These are phyloP conservation scores for Acanthisitta chloris DNA, from an alignment of 2,113 vertebrate genomes.

Conservation along the genomic window DNA sequence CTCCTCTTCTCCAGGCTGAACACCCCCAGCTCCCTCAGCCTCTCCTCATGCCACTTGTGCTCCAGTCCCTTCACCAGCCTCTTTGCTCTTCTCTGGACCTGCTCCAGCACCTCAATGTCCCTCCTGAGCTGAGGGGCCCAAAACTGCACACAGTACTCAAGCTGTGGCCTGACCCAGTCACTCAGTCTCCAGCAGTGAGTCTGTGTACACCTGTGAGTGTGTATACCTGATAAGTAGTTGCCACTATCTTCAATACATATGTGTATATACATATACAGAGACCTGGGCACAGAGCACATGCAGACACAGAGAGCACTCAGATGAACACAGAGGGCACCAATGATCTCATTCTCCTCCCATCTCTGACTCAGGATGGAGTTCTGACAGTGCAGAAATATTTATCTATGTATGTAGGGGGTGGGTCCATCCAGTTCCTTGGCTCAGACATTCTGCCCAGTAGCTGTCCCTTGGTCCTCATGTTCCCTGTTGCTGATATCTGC, in stretches of 20 bases:
- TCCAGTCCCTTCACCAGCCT: no score
- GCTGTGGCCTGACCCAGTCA: not conserved
- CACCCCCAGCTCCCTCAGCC: no score
- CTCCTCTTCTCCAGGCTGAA: no score
- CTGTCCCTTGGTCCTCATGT: not conserved
- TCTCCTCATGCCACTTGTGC: no score
- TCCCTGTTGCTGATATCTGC: not conserved
- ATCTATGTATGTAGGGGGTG: not conserved
- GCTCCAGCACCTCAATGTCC: no score
- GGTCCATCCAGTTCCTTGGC: not conserved
- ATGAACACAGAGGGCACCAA: not conserved
- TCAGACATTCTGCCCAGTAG: not conserved
- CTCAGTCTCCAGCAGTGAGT: not conserved
- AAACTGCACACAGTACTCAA: no score
- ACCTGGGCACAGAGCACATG: not conserved
- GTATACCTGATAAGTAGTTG: not conserved
- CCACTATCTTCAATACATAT: not conserved
- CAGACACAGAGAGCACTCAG: not conserved
- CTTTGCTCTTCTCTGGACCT: no score
- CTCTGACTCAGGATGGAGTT: not conserved
- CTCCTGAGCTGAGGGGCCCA: no score
- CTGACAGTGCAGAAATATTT: accelerated
- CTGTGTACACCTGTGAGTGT: no score
- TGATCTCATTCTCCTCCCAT: not conserved
- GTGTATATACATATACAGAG: not conserved